Base-by-base conservation (phyloP, 2,888 invertebrate species). In the Charanyca ferruginea region DNA sequence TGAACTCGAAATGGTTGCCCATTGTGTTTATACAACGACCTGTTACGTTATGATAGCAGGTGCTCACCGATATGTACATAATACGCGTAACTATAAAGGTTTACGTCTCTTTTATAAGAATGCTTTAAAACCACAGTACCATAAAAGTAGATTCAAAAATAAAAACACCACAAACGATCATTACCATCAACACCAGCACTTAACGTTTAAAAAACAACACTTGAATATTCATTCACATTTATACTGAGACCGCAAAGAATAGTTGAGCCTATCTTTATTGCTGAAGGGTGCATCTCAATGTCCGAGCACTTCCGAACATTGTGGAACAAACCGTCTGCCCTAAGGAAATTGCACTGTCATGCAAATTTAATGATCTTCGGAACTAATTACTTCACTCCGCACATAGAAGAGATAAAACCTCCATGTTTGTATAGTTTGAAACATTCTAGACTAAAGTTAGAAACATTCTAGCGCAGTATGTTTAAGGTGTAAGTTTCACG, bases 321-420 rank as follows among this genome's bases (percentile, higher is more conserved):
- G 78, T 68, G 80, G 78, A 71, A 80, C 82, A 75, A 64, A 65
- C 59, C 66, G 73, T 76, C 67, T 65, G 75, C 80, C 82, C 81
- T 74, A 81, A 86, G 87, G 86, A 89, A 90, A 83, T 77, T 83
- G 86, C 82, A 90, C 85, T 89, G 88, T 90, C 87, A 93, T 93
- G 91, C 91, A 92, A 93, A 92, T 91, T 87, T 88, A 86, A 91
- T 87, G 86, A 85, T 86, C 83, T 84, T 86, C 83, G 85, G 85
- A 92, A 93, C 91, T 92, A 93, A 94, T 94, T 93, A 93, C 91
- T 92, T 84, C 81, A 77, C 86, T 84, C 81, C 75, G 74, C 85
- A 89, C 80, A 87, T 83, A 86, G 78, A 61, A 75, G 73, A 87
- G 87, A 91, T 91, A 91, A 90, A 89, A 87, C 89, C 84, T 87